Evolutionary conservation across 1,140 invertebrate genomes (phyloP).

Genomic region (Piezodorus guildinii): DNA sequence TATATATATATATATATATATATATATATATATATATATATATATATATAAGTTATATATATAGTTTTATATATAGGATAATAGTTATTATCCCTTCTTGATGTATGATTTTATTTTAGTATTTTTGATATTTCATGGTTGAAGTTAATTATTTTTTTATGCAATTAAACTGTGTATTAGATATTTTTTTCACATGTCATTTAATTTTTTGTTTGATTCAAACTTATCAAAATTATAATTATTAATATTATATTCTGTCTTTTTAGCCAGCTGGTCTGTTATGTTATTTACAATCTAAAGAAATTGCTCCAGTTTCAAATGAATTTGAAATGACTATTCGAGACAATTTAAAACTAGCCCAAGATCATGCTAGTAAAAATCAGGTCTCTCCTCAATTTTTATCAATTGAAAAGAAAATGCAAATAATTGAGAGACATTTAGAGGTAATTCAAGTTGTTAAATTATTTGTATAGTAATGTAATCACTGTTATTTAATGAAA

Average conservation of each 20-base stretch:
- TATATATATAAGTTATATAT: no score
- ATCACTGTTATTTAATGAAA: no score
- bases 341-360: slow-evolving; percentile 91
- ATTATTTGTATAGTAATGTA: not conserved
- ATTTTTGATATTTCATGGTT: no score
- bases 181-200: not conserved
- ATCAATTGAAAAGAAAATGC: slow-evolving; percentile 56
- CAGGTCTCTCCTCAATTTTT: slow-evolving; percentile 55
- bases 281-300: slow-evolving; percentile 78
- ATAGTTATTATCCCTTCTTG: no score
- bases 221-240: slow-evolving; percentile 6
- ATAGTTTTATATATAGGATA: no score
- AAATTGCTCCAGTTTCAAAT: slow-evolving; percentile 65
- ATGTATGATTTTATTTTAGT: no score
- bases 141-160: no score
- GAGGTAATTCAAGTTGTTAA: slow-evolving; percentile 36
- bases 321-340: slow-evolving; percentile 68
- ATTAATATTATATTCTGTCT: slow-evolving; percentile 22
- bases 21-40: no score
- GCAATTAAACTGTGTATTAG: not conserved
- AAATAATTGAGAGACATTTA: slow-evolving; percentile 66
- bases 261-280: slow-evolving; percentile 72
- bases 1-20: no score
- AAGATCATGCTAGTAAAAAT: slow-evolving; percentile 58
- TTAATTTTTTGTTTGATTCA: no score